phyloP scores from a whole-genome alignment of 2,888 invertebrate species.

The Nebria salina region DNA sequence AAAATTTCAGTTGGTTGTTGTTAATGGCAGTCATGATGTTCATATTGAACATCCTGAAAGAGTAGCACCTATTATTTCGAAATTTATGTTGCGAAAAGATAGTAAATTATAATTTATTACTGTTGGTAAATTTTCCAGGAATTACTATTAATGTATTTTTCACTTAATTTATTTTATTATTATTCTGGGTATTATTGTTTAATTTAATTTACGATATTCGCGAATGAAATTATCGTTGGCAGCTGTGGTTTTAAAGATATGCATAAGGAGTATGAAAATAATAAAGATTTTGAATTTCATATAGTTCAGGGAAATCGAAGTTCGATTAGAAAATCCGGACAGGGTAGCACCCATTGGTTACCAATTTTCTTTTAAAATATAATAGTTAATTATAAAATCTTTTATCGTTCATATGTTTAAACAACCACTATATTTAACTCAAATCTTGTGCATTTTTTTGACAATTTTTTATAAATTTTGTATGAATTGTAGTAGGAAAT shows the following conservation, averaged over 20 bases:
- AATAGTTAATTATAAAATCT: constrained; percentile 52
- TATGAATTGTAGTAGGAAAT: too few relatives aligned
- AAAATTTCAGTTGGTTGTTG: background rate
- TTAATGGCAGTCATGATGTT: constrained; percentile 12
- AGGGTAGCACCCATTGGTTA: constrained; percentile 59
- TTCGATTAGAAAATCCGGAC: constrained; percentile 70
- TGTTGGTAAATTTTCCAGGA: background rate
- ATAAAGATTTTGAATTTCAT: constrained; percentile 54
- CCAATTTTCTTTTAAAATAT: constrained; percentile 53
- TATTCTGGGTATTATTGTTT: too few relatives aligned
- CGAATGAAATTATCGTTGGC: too few relatives aligned
- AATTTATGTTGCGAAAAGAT: constrained; percentile 14
- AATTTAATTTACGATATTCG: too few relatives aligned
- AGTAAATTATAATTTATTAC: constrained; percentile 23
- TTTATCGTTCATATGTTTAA: background rate
- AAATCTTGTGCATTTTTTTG: too few relatives aligned
- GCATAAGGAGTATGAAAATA: constrained; percentile 52
- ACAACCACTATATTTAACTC: too few relatives aligned
- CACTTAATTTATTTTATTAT: too few relatives aligned
- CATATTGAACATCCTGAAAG: constrained; percentile 15
- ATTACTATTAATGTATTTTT: background rate
- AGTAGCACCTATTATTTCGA: constrained; percentile 23
- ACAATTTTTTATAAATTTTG: too few relatives aligned
- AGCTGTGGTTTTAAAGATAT: constrained; percentile 40
- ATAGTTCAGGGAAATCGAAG: constrained; percentile 69